phyloP scores from a whole-genome alignment of 2,888 invertebrate species.

The Nomada ferruginata region DNA sequence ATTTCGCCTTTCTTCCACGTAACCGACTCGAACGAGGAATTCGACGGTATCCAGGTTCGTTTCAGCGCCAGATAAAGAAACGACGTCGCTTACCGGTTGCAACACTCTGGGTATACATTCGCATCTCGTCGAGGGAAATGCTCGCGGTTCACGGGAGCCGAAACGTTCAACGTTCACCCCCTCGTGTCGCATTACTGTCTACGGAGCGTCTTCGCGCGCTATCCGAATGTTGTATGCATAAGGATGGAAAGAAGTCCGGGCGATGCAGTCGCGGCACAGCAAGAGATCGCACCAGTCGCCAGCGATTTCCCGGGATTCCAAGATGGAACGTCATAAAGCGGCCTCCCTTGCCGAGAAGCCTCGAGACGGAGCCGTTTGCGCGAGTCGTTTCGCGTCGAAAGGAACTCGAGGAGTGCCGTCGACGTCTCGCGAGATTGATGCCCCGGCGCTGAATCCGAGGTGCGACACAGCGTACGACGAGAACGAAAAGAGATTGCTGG shows the following conservation, averaged over 20 bases:
- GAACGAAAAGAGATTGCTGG: neutral
- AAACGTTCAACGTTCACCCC: conserved; percentile 16
- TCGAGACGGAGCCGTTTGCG: conserved; percentile 29
- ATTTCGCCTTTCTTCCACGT: neutral
- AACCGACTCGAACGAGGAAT: neutral
- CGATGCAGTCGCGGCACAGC: conserved; percentile 44
- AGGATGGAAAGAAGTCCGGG: conserved; percentile 22
- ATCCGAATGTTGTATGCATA: conserved; percentile 42
- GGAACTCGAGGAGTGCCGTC: conserved; percentile 42
- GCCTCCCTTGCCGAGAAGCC: conserved; percentile 29
- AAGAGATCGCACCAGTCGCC: conserved; percentile 59
- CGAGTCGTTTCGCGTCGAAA: conserved; percentile 29
- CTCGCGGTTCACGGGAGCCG: conserved; percentile 13
- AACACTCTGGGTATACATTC: neutral
- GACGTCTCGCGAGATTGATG: conserved; percentile 41
- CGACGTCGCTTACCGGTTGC: neutral
- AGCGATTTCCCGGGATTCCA: neutral
- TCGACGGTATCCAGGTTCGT: neutral
- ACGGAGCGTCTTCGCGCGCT: conserved; percentile 34
- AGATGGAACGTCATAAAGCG: conserved; percentile 48
- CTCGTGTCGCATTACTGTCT: conserved; percentile 26
- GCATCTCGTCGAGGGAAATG: conserved; percentile 2
- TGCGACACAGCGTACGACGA: neutral
- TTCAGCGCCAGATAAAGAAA: conserved; percentile 1
- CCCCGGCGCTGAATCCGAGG: neutral